Percentiles rank a stretch among this genome's conserved stretches.
These are phyloP conservation scores for Dendroctonus valens DNA, from an alignment of 1,140 invertebrate genomes.

Conservation along the genomic window DNA sequence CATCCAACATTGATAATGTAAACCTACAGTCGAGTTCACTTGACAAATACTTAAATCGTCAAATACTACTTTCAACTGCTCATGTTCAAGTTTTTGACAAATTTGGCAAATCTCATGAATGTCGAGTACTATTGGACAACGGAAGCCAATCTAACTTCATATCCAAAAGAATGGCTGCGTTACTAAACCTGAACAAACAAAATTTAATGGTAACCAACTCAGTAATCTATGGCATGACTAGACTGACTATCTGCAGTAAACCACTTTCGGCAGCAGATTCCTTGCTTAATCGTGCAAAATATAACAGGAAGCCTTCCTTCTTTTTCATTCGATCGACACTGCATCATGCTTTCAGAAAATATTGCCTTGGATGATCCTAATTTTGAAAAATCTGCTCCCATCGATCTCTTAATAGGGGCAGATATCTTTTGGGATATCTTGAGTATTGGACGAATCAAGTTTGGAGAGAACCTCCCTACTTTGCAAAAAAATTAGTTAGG, in stretches of 20 bases:
- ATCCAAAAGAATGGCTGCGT: constrained; percentile 1
- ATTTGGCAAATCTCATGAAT: constrained; percentile 1
- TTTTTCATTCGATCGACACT: constrained; percentile 2
- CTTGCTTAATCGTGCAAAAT: constrained; percentile 16
- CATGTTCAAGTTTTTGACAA: constrained; percentile 17
- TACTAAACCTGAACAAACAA: constrained; percentile 5
- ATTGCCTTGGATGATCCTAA: constrained; percentile 37
- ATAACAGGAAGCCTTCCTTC: constrained; percentile 25
- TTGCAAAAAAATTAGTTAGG: constrained; percentile 39
- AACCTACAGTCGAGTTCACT: no score
- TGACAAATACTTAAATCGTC: not conserved
- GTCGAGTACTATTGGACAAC: constrained; percentile 29
- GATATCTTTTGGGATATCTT: constrained; percentile 33
- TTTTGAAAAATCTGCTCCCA: constrained; percentile 32
- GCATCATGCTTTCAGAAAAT: constrained; percentile 25
- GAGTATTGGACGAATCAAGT: constrained; percentile 23
- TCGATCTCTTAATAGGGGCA: constrained; percentile 38
- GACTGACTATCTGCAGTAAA: constrained; percentile 18
- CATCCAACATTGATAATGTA: no score
- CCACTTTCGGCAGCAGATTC: not conserved
- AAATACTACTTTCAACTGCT: constrained; percentile 31
- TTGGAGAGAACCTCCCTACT: constrained; percentile 14
- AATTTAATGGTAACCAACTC: constrained; percentile 8
- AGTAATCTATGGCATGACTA: constrained; percentile 4
- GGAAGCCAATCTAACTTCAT: constrained; percentile 30